Base-by-base conservation (phyloP, 2,888 invertebrate genomes). In the Rhagonycha lutea region DNA sequence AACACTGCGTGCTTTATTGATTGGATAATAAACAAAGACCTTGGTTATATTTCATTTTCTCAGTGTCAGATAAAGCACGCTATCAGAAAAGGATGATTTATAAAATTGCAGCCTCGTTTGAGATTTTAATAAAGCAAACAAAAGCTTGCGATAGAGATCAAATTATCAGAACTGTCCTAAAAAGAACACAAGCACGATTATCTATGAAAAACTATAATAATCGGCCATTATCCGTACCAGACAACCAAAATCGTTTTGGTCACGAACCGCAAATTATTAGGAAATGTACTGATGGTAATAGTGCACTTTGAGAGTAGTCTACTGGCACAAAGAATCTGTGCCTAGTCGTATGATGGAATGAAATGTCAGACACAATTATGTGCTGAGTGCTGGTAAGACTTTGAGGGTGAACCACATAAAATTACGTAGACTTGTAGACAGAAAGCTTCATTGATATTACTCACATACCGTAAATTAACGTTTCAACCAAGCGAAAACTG, bases 251-350 rank as follows among this genome's bases (percentile, higher is more conserved):
- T 80, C 76, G 83, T 80, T 81, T 82, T 81, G 82, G 84, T 83
- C 84, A 84, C 83, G 84, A 82, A 83, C 83, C 81, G 75, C 83
- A 81, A 80, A 82, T 82, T 81, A 83, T 83, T 84, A 83, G 82
- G 78, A 81, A 80, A 82, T 79, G 83, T 84, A 47, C 47, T 47
- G 47, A n/a, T n/a, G 47, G 47, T n/a, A 84, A 84, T 84, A 80
- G 83, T 76, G 83, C 83, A 83, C 84, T 84, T 81, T 79, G 78
- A 79, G 81, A 81, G 78, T 74, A 73, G 81, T 82, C 80, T 79
- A 81, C 81, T 81, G 81, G 80, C 83, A 82, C 81, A 82, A 83
- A 83, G 83, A 84, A 83, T 83, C 83, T 82, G 81, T 82, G 82
- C 81, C 81, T 81, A 80, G 79, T 18, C 1, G 18, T 81, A 80